phyloP scores from a whole-genome alignment of 2,113 vertebrate genomes.

The Lagopus leucura region DNA sequence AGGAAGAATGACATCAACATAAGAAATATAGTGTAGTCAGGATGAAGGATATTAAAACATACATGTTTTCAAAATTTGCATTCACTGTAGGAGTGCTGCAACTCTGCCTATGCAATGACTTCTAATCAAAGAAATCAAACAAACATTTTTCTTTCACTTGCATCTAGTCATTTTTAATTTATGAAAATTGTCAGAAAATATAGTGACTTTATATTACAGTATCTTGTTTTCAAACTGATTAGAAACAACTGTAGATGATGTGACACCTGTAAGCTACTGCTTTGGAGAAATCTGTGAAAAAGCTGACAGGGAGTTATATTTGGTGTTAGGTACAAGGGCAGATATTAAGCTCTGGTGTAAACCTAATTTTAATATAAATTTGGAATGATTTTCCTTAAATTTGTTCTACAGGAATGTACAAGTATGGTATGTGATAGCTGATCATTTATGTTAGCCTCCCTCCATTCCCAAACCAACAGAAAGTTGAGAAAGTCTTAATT shows the following conservation, averaged over 20 bases:
- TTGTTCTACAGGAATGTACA: neutral
- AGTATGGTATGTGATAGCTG: neutral
- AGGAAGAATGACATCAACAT: neutral
- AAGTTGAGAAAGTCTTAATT: fast-evolving
- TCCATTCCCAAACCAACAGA: neutral
- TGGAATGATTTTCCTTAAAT: neutral
- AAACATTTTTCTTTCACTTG: neutral
- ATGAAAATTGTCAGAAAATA: neutral
- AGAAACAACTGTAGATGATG: neutral
- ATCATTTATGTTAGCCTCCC: neutral
- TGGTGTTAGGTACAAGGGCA: neutral
- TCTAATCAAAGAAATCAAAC: neutral
- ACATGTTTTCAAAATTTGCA: neutral
- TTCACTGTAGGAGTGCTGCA: neutral
- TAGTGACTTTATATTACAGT: neutral
- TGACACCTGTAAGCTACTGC: neutral
- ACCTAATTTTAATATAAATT: neutral
- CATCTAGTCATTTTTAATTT: neutral
- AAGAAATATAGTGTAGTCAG: neutral
- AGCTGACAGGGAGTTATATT: neutral
- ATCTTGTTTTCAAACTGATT: neutral
- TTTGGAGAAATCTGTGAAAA: neutral
- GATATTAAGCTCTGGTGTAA: neutral
- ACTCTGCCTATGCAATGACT: neutral
- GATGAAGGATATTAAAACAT: neutral